A percentile compares a stretch with the other conserved stretches of the same genome.
phyloP scores from a whole-genome alignment of 2,113 vertebrate genomes.

The Arothron firmamentum region DNA sequence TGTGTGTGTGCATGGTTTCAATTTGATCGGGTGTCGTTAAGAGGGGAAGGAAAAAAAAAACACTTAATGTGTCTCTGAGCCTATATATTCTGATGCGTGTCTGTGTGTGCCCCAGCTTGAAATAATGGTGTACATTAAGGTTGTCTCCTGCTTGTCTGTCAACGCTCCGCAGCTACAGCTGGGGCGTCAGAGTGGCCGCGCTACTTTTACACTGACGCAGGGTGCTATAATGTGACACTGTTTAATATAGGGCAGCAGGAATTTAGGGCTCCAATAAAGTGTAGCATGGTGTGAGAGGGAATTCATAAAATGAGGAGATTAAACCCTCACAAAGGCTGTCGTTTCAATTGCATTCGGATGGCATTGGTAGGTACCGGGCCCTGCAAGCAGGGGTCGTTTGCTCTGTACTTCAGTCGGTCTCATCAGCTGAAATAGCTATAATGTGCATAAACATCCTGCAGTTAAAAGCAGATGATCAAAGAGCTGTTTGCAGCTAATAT shows the following conservation, averaged over 20 bases:
- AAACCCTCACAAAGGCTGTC: slow-evolving; percentile 18
- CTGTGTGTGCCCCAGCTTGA: slow-evolving; percentile 24
- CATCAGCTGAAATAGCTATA: too few species aligned
- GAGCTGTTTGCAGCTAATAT: slow-evolving; percentile 12
- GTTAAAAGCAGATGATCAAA: slow-evolving; percentile 8
- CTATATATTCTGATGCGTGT: slow-evolving; percentile 26
- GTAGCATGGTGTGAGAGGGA: slow-evolving; percentile 27
- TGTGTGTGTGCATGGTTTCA: slow-evolving; percentile 34
- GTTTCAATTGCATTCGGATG: not conserved
- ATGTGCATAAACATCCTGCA: too few species aligned
- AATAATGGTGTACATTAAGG: slow-evolving; percentile 50
- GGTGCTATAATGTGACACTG: slow-evolving; percentile 64
- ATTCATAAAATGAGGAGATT: slow-evolving; percentile 36
- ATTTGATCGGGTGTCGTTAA: slow-evolving; percentile 33
- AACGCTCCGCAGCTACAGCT: slow-evolving; percentile 37
- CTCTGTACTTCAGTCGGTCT: not conserved
- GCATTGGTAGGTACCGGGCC: too few species aligned
- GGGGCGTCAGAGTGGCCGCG: slow-evolving; percentile 58
- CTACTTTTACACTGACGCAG: slow-evolving; percentile 66
- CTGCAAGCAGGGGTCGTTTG: not conserved
- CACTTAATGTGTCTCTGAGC: slow-evolving; percentile 4
- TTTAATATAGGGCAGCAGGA: slow-evolving; percentile 63
- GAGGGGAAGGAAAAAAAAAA: slow-evolving; percentile 1
- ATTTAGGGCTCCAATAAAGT: slow-evolving; percentile 58
- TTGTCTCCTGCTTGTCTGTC: slow-evolving; percentile 63